Evolutionary conservation across 2,797 vertebrate genomes (phyloP).

Genomic region (Nasua narica): DNA sequence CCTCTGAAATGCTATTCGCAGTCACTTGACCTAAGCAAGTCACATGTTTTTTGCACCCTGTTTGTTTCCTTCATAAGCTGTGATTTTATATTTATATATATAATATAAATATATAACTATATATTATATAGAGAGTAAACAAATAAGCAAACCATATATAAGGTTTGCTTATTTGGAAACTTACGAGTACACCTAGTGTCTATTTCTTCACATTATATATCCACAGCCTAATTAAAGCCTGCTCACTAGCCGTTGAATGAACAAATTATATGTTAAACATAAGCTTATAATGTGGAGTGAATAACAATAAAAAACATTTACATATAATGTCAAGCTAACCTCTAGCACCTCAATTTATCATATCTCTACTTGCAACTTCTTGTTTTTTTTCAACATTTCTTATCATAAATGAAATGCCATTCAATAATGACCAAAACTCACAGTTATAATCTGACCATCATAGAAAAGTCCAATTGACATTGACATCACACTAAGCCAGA

Average conservation of each 20-base stretch:
- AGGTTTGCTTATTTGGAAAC: not conserved
- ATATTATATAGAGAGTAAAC: too few species aligned
- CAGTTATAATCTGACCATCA: not conserved
- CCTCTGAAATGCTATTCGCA: not conserved
- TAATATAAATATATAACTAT: not conserved
- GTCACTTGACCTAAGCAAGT: not conserved
- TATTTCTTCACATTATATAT: not conserved
- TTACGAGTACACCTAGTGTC: not conserved
- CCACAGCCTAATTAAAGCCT: not conserved
- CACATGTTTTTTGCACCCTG: not conserved
- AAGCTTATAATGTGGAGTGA: not conserved
- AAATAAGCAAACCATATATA: too few species aligned
- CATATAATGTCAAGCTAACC: not conserved
- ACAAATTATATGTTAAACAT: not conserved
- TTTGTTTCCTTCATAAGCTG: not conserved
- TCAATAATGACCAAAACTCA: not conserved
- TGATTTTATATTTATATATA: not conserved
- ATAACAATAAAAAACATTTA: not conserved
- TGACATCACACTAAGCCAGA: not conserved
- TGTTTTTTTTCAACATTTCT: not conserved
- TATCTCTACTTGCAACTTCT: not conserved
- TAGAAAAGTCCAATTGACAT: not conserved
- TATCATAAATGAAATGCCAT: not conserved
- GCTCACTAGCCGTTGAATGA: not conserved
- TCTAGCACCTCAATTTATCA: not conserved